Conservation (phyloP, 2,797 vertebrate species). For the Melanotaenia boesemani region DNA sequence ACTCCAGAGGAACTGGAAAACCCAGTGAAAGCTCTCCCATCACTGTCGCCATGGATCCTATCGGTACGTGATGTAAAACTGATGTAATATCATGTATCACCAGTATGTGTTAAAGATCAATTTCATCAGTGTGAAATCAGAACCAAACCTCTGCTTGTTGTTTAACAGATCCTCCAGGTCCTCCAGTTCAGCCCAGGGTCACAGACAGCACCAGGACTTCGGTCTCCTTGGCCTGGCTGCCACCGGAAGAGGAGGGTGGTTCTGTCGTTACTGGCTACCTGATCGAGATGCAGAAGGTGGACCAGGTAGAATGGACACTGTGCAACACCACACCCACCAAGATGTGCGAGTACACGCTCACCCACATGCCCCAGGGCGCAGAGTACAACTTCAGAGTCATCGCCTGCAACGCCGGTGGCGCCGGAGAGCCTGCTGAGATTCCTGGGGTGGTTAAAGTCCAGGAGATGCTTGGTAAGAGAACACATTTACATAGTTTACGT, state of each 20-base stretch:
- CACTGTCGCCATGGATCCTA: slow-evolving; percentile 94
- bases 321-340: slow-evolving; percentile 98
- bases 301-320: slow-evolving; percentile 98
- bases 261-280: slow-evolving; percentile 93
- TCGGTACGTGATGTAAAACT: slow-evolving; percentile 83
- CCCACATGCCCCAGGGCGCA: slow-evolving; percentile 97
- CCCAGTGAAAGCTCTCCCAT: slow-evolving; percentile 91
- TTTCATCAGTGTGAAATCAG: slow-evolving; percentile 1
- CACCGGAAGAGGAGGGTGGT: slow-evolving; percentile 96
- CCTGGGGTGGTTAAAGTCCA: slow-evolving; percentile 96
- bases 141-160: slow-evolving; percentile 18
- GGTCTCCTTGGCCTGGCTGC: slow-evolving; percentile 94
- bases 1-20: slow-evolving; percentile 94
- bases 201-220: slow-evolving; percentile 97
- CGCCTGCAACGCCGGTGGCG: slow-evolving; percentile 96
- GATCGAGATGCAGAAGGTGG: slow-evolving; percentile 99
- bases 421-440: slow-evolving; percentile 94
- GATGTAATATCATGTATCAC: not conserved
- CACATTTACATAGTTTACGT: not conserved
- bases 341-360: slow-evolving; percentile 97
- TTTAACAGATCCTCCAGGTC: slow-evolving; percentile 91
- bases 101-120: too few species aligned
- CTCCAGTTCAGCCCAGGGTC: slow-evolving; percentile 92
- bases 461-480: slow-evolving; percentile 95
- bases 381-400: slow-evolving; percentile 97